Conservation (phyloP, 2,113 vertebrate species). For the Boleophthalmus pectinirostris region DNA sequence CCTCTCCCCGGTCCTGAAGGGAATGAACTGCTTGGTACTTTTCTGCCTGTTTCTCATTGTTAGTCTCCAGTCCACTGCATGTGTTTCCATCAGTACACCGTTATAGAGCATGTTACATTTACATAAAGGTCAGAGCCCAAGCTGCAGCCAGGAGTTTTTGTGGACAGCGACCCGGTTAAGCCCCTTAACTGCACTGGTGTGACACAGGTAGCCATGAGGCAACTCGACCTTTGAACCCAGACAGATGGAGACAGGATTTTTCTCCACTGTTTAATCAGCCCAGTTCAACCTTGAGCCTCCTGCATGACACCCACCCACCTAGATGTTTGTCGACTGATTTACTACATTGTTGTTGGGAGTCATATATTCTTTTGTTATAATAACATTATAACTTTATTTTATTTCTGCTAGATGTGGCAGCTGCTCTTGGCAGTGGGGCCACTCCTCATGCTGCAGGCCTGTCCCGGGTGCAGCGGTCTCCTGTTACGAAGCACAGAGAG, state of each 20-base stretch:
- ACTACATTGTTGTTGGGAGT: conserved; percentile 29
- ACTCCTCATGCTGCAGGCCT: conserved; percentile 68
- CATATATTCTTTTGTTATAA: conserved; percentile 27
- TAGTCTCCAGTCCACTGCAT: conserved; percentile 55
- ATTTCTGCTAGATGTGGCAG: conserved; percentile 66
- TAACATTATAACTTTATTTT: conserved; percentile 14
- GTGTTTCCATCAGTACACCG: conserved; percentile 31
- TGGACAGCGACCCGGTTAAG: conserved; percentile 53
- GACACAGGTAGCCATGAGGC: conserved; percentile 51
- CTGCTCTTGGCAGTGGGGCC: conserved; percentile 63
- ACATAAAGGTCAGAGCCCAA: conserved; percentile 33
- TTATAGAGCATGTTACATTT: conserved; percentile 25
- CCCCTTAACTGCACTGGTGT: conserved; percentile 59
- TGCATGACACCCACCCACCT: conserved; percentile 59
- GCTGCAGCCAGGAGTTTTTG: conserved; percentile 29
- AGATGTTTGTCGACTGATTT: conserved; percentile 44
- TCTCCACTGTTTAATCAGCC: conserved; percentile 63
- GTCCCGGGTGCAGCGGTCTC: conserved; percentile 68
- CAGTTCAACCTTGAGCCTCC: conserved; percentile 61
- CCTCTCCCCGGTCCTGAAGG: conserved; percentile 70
- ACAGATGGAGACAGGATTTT: conserved; percentile 69
- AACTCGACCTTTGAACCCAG: conserved; percentile 53
- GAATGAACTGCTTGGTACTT: conserved; percentile 56
- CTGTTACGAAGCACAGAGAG: conserved; percentile 73
- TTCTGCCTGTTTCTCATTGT: conserved; percentile 32